These are phyloP conservation scores for Cephalopterus ornatus DNA, from an alignment of 2,113 vertebrate genomes.

Conservation along the genomic window DNA sequence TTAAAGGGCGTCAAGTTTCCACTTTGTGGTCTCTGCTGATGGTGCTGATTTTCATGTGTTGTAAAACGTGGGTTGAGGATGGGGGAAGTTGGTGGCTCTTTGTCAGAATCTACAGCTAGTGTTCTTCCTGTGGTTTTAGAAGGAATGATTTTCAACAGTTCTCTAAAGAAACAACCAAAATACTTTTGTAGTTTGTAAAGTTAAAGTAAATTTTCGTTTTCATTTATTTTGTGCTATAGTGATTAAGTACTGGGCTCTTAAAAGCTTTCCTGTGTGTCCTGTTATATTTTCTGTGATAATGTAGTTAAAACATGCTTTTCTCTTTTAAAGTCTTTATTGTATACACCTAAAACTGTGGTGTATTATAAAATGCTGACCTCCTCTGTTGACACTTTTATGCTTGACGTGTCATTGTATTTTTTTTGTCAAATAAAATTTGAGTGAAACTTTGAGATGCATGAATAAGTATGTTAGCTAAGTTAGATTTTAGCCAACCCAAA, in stretches of 20 bases:
- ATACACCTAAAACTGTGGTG: not conserved
- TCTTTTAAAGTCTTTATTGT: not conserved
- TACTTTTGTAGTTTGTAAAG: not conserved
- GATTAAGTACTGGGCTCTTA: not conserved
- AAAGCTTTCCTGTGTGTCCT: not conserved
- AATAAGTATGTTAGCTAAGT: not conserved
- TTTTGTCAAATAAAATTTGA: not conserved
- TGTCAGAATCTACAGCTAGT: not conserved
- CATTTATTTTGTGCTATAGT: not conserved
- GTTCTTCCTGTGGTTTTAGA: not conserved
- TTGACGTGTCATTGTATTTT: not conserved
- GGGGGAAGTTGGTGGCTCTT: not conserved
- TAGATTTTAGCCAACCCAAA: not conserved
- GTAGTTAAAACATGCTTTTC: not conserved
- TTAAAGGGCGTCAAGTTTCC: not conserved
- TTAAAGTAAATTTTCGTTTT: not conserved
- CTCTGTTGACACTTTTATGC: not conserved
- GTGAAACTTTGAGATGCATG: not conserved
- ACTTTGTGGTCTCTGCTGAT: not conserved
- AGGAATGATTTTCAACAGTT: not conserved
- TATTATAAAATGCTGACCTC: not conserved
- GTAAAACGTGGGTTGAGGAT: not conserved
- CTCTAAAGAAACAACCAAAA: not conserved
- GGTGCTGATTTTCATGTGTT: not conserved
- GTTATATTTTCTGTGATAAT: not conserved